Conservation (phyloP, 2,888 invertebrate species). For the Microctonus aethiopoides region DNA sequence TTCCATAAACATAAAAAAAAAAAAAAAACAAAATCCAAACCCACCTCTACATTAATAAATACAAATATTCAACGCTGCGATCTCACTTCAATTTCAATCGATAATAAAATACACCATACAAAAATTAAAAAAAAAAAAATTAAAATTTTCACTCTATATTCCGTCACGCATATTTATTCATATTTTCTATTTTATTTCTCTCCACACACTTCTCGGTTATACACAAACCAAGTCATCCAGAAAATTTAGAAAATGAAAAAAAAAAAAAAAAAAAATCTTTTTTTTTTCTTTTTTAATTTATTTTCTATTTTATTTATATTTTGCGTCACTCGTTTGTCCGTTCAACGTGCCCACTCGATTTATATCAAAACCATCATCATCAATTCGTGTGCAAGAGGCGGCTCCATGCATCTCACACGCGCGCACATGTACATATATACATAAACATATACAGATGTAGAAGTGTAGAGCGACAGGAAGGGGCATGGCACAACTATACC, state of each 20-base stretch:
- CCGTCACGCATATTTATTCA: neutral
- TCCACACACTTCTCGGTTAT: neutral
- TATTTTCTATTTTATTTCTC: too few species aligned
- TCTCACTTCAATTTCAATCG: neutral
- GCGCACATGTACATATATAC: neutral
- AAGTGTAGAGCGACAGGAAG: conserved; percentile 26
- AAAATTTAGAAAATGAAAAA: neutral
- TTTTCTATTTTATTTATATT: neutral
- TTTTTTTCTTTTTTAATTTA: too few species aligned
- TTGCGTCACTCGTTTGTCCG: conserved; percentile 3
- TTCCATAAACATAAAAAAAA: too few species aligned
- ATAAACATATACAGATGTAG: neutral
- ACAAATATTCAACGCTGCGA: neutral
- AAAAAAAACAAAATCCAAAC: too few species aligned
- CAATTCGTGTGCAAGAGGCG: conserved; percentile 42
- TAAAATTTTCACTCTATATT: neutral
- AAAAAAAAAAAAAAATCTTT: neutral
- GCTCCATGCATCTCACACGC: neutral
- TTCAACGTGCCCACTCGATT: conserved; percentile 38
- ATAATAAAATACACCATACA: too few species aligned
- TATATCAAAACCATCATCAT: conserved; percentile 50
- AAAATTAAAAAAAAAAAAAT: neutral
- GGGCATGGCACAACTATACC: conserved; percentile 18
- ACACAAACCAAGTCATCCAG: neutral
- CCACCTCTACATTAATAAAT: too few species aligned